Evolutionary conservation across 2,797 vertebrate species (phyloP), one percentile per base, ranked within the genome.

Genomic region (Sebastolobus altivelis): DNA sequence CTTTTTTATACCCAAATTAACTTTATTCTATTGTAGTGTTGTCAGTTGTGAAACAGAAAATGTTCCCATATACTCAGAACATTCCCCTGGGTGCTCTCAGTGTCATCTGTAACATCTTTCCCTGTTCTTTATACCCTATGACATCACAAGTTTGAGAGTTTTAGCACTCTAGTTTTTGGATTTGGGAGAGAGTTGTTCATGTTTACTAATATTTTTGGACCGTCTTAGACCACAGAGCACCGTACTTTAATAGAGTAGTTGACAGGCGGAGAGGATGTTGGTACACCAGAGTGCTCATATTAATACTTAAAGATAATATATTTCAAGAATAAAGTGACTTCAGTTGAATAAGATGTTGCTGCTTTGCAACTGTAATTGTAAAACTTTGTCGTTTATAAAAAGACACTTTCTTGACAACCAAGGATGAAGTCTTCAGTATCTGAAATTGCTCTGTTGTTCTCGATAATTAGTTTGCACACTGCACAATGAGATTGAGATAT

Each of bases 381-480:
- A 54, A 63, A 43, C 3, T 60, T 65, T 65, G 22, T 16, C n/a
- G 4, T 65, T 69, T 73, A 43, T 20, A 1, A 52, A 74, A 18
- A 20, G 46, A 55, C 1, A 3, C 29, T 55, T 35, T 52, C 27
- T 35, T 60, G 65, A 75, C 40, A 29, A 74, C 2, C 27, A 68
- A 60, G 2, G 43, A 61, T 63, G 6, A 66, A 18, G 29, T 68
- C 1, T 54, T 73, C 4, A 6, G 25, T 31, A 22, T 29, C 20
- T 43, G n/a, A 75, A 63, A 72, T 37, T 6, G 33, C 37, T 71
- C 25, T 55, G 18, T 67, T 66, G 11, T 75, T 60, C 35, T 60
- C 65, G 10, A n/a, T 84, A 59, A 83, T 81, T 75, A 73, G 59
- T 83, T 82, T 79, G 8, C 60, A 35, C 35, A 27, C 11, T 55